Percentiles rank a stretch among this genome's conserved stretches.
phyloP scores from a whole-genome alignment of 2,888 invertebrate species.

The Drosophila borborema region DNA sequence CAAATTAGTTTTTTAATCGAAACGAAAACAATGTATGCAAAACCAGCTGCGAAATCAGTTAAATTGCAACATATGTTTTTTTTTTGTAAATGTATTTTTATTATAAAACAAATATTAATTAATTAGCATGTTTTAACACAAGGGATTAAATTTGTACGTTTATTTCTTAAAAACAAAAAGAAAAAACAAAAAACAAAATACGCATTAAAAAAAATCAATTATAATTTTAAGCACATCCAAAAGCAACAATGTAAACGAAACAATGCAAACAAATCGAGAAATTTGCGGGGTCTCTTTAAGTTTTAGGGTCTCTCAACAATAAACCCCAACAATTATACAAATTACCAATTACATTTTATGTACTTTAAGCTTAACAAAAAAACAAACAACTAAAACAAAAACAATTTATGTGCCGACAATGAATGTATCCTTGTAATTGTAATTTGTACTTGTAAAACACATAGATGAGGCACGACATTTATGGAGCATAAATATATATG shows the following conservation, averaged over 20 bases:
- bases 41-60: slow-evolving; percentile 11
- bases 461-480: slow-evolving; percentile 35
- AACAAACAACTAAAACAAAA: background rate
- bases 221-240: slow-evolving; percentile 49
- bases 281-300: slow-evolving; percentile 50
- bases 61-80: slow-evolving; percentile 6
- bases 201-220: slow-evolving; percentile 9
- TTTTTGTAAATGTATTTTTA: slow-evolving; percentile 26
- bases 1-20: slow-evolving; percentile 62
- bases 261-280: slow-evolving; percentile 47
- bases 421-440: slow-evolving; percentile 54
- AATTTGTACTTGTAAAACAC: slow-evolving; percentile 43
- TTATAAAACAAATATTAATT: slow-evolving; percentile 21
- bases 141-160: slow-evolving; percentile 81
- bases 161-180: slow-evolving; percentile 51
- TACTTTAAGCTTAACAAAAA: slow-evolving; percentile 35
- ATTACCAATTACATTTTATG: slow-evolving; percentile 18
- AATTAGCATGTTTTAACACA: slow-evolving; percentile 71
- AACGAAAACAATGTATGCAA: background rate
- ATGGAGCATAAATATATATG: slow-evolving; percentile 27
- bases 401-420: slow-evolving; percentile 43
- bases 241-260: slow-evolving; percentile 55
- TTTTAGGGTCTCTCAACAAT: slow-evolving; percentile 35
- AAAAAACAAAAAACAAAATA: slow-evolving; percentile 12
- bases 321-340: slow-evolving; percentile 8